Evolutionary conservation across 2,888 invertebrate species (phyloP), one percentile per base, ranked within the genome.

Genomic region (Coelogynopora nodosa): DNA sequence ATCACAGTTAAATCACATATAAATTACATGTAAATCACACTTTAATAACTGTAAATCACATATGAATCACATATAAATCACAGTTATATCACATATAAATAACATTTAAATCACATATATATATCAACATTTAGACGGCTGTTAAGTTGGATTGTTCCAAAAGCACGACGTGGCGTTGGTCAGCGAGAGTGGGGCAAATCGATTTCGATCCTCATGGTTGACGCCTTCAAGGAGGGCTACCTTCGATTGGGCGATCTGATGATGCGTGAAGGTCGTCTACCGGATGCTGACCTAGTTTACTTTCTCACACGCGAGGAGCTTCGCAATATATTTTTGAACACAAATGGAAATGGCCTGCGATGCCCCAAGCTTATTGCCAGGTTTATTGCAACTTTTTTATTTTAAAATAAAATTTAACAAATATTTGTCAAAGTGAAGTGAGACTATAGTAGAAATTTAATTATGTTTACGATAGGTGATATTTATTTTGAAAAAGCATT

Each of bases 251-350:
- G 93, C 0, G 90, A 92, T 0, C 89, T 94, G 86, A 93, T 95
- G 93, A 93, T 93, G 0, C 89, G 90, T 18, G 93, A 94, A 89
- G 95, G 95, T 89, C 92, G 93, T 31, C 90, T 96, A 82, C 95
- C 95, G 0, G 93, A 94, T 84, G 90, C 91, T 28, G 94, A 94
- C 29, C 92, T 95, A 0, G 92, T 95, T 31, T 95, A 94, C 91
- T 94, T 94, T 91, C 93, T 96, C 89, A 94, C 94, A 0, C 92
- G 94, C 67, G 90, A 93, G 18, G 96, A 96, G 91, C 93, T 96
- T 18, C 92, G 67, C 5, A 13, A 74, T 2, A 74, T 74, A 2
- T 74, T 74, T 23, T 18, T 49, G 18, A 5, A 2, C 2, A 2
- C 74, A 13, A 18, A 49, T 5, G 74, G 74, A 2, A 26, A 74